A percentile compares a stretch with the other conserved stretches of the same genome.
Evolutionary conservation across 2,113 vertebrate genomes (phyloP).

Genomic region (Danio rerio): DNA sequence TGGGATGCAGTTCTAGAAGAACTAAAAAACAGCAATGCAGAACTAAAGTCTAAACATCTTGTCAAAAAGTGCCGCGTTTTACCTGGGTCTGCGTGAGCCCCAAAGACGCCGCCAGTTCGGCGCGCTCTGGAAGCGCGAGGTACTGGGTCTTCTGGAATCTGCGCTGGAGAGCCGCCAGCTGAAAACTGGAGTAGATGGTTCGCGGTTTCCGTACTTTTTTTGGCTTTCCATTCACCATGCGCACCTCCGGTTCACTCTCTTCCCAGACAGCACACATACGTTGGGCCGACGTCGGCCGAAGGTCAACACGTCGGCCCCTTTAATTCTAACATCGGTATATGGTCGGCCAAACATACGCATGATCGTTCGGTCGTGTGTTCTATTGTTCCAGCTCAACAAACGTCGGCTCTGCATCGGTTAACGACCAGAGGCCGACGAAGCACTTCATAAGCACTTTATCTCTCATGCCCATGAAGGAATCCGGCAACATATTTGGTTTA

Average conservation of each 20-base stretch:
- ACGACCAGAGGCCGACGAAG: too few species aligned
- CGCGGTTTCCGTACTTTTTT: conserved; percentile 90
- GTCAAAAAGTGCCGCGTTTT: conserved; percentile 16
- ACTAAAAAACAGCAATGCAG: not conserved
- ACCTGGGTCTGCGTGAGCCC: conserved; percentile 90
- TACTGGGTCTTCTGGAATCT: conserved; percentile 90
- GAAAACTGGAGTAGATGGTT: conserved; percentile 90
- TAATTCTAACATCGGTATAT: too few species aligned
- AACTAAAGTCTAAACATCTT: not conserved
- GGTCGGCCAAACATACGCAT: too few species aligned
- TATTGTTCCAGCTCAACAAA: too few species aligned
- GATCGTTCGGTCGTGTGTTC: too few species aligned
- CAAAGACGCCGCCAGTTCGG: conserved; percentile 85
- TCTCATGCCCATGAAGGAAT: too few species aligned
- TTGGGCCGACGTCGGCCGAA: too few species aligned
- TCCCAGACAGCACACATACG: too few species aligned
- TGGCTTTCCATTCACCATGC: conserved; percentile 90
- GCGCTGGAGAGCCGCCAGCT: conserved; percentile 87
- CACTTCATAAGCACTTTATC: too few species aligned
- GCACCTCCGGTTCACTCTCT: conserved; percentile 84
- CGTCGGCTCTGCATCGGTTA: too few species aligned
- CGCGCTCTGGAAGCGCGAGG: conserved; percentile 86
- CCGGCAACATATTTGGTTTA: too few species aligned
- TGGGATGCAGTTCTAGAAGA: not conserved
- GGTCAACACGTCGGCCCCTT: too few species aligned